Evolutionary conservation across 2,797 vertebrate genomes (phyloP).

Genomic region (Epinephelus malabaricus): DNA sequence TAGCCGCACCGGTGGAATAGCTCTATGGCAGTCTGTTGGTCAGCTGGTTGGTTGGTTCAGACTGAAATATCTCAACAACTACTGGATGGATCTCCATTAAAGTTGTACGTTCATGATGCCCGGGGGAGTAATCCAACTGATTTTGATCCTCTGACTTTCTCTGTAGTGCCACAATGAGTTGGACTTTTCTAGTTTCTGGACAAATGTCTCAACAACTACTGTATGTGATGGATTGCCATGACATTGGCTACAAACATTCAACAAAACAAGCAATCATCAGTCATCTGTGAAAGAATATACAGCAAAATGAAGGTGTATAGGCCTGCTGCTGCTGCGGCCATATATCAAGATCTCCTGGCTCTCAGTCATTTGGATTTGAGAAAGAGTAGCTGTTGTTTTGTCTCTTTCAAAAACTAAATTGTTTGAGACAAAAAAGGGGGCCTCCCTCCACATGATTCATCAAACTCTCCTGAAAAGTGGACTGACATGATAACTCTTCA

Average conservation of each 20-base stretch:
- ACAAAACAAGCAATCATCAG: constrained; percentile 14
- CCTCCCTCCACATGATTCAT: constrained; percentile 51
- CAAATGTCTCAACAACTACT: not conserved
- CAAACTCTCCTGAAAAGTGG: constrained; percentile 59
- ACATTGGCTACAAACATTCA: not conserved
- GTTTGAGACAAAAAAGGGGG: constrained; percentile 43
- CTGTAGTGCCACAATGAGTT: not conserved
- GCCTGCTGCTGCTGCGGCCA: not conserved
- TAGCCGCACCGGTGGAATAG: not conserved
- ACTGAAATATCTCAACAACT: not conserved
- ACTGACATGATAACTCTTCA: constrained; percentile 58
- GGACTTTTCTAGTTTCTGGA: not conserved
- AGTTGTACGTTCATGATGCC: not conserved
- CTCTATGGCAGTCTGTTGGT: not conserved
- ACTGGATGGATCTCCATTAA: not conserved
- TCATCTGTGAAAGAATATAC: constrained; percentile 10
- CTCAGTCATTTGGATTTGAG: constrained; percentile 51
- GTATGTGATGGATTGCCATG: not conserved
- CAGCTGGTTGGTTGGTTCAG: fast-evolving
- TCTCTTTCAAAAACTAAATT: constrained; percentile 44
- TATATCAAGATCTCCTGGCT: constrained; percentile 41
- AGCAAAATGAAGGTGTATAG: constrained; percentile 40
- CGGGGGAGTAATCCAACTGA: not conserved
- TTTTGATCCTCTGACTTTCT: not conserved
- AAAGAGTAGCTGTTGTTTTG: constrained; percentile 43